Base-by-base conservation (phyloP, 2,797 vertebrate genomes). In the Trachurus trachurus region DNA sequence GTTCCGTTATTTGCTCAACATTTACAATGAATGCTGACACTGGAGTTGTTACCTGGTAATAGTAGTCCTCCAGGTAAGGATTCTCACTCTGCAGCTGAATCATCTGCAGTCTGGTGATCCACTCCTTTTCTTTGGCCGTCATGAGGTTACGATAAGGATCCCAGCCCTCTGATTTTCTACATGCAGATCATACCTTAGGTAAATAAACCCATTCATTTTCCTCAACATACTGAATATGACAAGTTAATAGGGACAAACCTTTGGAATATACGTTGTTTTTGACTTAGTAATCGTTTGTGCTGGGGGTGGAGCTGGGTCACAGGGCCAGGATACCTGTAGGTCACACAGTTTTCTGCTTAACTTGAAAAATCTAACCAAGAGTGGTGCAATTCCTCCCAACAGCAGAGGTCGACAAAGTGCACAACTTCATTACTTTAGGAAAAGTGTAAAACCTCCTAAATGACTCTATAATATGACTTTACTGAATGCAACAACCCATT, bases 21-120 rank as follows among this genome's bases (percentile, higher is more conserved):
- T 5, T 0, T 0, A 15, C 0, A n/a, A 52, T n/a, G 5, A 39
- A 39, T 29, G 37, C 56, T 0, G 5, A 34, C 6, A 52, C 0
- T 0, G 3, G 22, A 37, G 16, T 6, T 1, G 26, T 3, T 26
- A 93, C 93, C 89, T 94, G 94, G 76, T 94, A 93, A 80, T 99
- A 99, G 79, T 98, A 98, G 72, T 99, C 98, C 75, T 98, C 97
- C 4, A 96, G 91, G 81, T 95, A 94, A 0, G 96, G 95, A 56
- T 97, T 98, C 86, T 99, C 96, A 10, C 97, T 98, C 92, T 99
- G 98, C 78, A 99, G 94, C 92, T 99, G 98, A 56, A 98, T 97
- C 98, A 99, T 99, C 85, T 98, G 96, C 74, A 99, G 94, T 76
- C 96, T 96, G 59, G 96, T 91, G 42, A 99, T 97, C 98, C 98